Evolutionary conservation across 2,888 invertebrate genomes (phyloP), one percentile per base, ranked within the genome.

Genomic region (Baccha elongata): DNA sequence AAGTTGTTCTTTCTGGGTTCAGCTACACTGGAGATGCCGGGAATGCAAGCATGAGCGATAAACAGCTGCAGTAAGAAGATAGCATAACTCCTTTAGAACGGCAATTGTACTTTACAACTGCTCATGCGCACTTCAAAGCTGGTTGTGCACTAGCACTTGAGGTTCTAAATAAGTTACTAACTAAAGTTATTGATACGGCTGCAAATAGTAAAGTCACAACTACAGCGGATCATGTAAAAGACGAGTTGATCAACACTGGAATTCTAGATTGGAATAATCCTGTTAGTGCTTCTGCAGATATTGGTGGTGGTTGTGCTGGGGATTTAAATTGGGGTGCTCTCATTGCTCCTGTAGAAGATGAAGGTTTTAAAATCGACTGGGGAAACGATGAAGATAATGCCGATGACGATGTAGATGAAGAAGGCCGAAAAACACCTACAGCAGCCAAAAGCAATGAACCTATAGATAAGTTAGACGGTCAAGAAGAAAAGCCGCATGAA

Each of bases 91-190:
- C 98, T 0, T 91, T 97, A 62, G 99, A 99, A 89, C 92, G 99
- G 13, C 95, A 98, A 58, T 92, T 99, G 32, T 99, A 98, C 91
- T 99, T 99, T 91, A 97, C 97, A 80, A 99, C 99, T 0, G 99
- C 99, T 0, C 98, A 98, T 91, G 97, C 97, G 0, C 98, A 99
- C 91, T 98, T 98, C 91, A 96, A 98, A 89, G 97, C 97, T 40
- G 99, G 99, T 0, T 99, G 99, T 88, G 97, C 98, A 1, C 92
- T 99, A 21, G 99, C 99, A 0, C 92, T 99, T 0, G 99, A 99
- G 91, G 99, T 99, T 17, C 92, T 99, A 29, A 97, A 98, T 0
- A 98, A 98, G 91, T 92, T 99, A 72, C 99, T 99, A 0, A 94
- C 94, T 78, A 94, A 96, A 87, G 95, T 96, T 0, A 90, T 92